phyloP scores from a whole-genome alignment of 2,888 invertebrate species.

The Pristionchus arcanus region DNA sequence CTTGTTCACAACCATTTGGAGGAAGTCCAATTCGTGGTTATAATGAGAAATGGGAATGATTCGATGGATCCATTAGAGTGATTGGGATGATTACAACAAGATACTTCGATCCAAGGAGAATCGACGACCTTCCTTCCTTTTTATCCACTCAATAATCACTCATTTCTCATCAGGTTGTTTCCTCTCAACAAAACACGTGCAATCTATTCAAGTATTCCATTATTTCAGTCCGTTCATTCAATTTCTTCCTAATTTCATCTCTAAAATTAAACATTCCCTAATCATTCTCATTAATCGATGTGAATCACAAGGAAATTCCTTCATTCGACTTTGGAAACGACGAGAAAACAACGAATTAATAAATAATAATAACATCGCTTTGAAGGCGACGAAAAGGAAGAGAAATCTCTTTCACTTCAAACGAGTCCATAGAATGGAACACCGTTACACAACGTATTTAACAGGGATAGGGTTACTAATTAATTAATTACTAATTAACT shows the following conservation, averaged over 20 bases:
- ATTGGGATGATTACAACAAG: not conserved
- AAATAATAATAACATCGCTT: slow-evolving; percentile 42
- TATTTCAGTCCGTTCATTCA: not conserved
- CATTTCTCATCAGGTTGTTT: not conserved
- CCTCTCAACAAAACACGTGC: not conserved
- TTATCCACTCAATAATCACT: not conserved
- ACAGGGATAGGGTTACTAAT: not conserved
- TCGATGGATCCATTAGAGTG: not conserved
- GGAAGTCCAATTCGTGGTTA: not conserved
- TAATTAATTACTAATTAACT: slow-evolving; percentile 24
- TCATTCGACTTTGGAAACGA: not conserved
- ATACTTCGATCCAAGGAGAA: not conserved
- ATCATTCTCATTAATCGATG: not conserved
- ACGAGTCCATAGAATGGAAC: not conserved
- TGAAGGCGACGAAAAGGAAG: slow-evolving; percentile 3
- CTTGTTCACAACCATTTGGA: not conserved
- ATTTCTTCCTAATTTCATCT: not conserved
- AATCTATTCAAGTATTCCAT: not conserved
- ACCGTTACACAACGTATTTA: slow-evolving; percentile 27
- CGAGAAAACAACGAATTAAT: not conserved
- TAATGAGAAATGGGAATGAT: not conserved
- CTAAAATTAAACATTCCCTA: not conserved
- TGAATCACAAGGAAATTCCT: not conserved
- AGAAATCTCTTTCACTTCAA: not conserved
- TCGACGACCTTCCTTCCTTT: slow-evolving; percentile 9